phyloP scores from a whole-genome alignment of 2,113 vertebrate genomes.

The Pterocles gutturalis region DNA sequence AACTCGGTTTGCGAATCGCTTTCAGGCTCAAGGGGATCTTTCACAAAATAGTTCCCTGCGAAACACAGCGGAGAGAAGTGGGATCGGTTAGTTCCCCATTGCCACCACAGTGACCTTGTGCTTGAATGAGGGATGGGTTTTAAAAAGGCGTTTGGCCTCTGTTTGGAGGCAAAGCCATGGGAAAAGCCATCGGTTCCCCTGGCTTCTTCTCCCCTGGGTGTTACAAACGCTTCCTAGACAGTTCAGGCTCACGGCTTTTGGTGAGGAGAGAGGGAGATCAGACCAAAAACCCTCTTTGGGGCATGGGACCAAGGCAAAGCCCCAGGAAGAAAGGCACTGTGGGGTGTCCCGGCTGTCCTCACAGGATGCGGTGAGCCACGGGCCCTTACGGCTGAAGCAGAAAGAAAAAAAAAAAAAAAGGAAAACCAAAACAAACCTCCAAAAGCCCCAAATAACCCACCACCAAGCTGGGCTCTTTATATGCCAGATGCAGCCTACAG shows the following conservation, averaged over 20 bases:
- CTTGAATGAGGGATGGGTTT: neutral
- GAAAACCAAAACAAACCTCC: neutral
- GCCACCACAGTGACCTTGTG: accelerated
- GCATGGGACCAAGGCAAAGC: neutral
- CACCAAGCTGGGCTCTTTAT: neutral
- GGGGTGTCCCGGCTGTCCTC: too few relatives aligned
- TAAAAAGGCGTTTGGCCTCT: neutral
- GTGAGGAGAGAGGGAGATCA: neutral
- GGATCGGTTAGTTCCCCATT: accelerated
- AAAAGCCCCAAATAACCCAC: too few relatives aligned
- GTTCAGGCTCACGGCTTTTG: accelerated
- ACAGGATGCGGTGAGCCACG: accelerated
- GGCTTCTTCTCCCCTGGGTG: neutral
- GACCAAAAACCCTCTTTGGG: neutral
- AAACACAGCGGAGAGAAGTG: accelerated
- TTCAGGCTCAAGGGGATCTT: neutral
- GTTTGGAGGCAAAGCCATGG: neutral
- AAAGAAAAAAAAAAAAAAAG: too few relatives aligned
- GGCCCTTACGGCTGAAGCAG: neutral
- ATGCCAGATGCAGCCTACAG: neutral
- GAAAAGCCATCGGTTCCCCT: accelerated
- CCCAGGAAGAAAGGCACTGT: accelerated
- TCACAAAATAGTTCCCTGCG: accelerated
- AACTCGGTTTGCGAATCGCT: accelerated
- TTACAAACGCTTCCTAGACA: neutral